Evolutionary conservation across 1,140 invertebrate species (phyloP).

Genomic region (Phymorhynchus buccinoides): DNA sequence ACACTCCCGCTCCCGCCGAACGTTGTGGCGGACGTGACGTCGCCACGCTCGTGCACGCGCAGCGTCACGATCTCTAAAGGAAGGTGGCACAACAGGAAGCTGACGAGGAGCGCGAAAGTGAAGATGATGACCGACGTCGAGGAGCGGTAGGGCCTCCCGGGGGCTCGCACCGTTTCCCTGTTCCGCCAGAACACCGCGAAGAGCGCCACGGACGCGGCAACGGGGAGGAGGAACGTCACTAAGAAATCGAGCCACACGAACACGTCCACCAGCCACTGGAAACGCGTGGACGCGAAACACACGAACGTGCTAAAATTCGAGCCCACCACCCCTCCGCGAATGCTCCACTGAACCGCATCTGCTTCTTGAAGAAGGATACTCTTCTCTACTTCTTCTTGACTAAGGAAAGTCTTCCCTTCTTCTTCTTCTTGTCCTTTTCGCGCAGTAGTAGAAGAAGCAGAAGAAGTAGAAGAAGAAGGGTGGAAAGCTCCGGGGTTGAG

Average conservation of each 20-base stretch:
- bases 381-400: neutral
- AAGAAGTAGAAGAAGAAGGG: neutral
- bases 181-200: constrained; percentile 43
- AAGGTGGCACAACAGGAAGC: constrained; percentile 51
- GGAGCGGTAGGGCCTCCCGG: constrained; percentile 49
- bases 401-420: too few species aligned
- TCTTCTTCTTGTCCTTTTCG: neutral
- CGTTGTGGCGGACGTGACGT: constrained; percentile 42
- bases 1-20: too few species aligned
- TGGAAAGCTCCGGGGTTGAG: neutral
- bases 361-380: neutral
- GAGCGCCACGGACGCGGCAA: constrained; percentile 22
- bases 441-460: neutral
- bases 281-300: constrained; percentile 52
- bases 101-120: constrained; percentile 51
- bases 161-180: constrained; percentile 35
- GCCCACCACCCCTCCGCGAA: neutral
- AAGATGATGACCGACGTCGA: constrained; percentile 58
- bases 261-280: constrained; percentile 50
- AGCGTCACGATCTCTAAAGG: constrained; percentile 53
- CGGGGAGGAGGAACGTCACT: constrained; percentile 54
- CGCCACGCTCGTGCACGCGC: neutral
- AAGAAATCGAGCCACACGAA: constrained; percentile 54
- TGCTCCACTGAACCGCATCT: neutral
- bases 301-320: constrained; percentile 29